Conservation (phyloP, 2,797 vertebrate species). For the Lepilemur ruficaudatus region DNA sequence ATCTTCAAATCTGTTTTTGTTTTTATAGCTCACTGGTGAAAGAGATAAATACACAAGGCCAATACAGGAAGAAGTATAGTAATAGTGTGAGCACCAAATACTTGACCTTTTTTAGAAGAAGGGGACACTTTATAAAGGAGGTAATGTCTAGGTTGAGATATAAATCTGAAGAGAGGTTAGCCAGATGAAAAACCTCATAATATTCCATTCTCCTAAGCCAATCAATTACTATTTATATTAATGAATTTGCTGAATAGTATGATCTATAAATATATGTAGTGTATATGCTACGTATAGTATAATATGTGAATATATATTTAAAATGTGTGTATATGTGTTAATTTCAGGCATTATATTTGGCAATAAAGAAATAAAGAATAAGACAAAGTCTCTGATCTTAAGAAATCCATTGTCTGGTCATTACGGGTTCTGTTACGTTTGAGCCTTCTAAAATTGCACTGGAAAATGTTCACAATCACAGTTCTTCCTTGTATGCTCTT, state of each 20-base stretch:
- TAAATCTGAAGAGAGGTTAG: background rate
- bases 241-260: background rate
- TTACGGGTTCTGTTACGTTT: background rate
- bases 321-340: background rate
- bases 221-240: background rate
- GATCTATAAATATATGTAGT: background rate
- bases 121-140: background rate
- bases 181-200: background rate
- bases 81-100: background rate
- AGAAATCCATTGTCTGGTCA: background rate
- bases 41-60: background rate
- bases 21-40: background rate
- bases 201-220: background rate
- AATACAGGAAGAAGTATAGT: background rate
- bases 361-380: background rate
- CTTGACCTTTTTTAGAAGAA: background rate
- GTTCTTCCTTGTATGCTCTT: background rate
- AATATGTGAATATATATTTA: background rate
- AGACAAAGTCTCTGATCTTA: background rate
- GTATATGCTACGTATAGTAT: background rate
- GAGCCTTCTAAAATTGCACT: background rate
- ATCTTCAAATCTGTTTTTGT: background rate
- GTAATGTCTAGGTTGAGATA: background rate
- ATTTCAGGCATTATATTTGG: background rate
- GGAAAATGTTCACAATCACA: background rate